Percentiles rank a stretch among this genome's conserved stretches.
phyloP scores from a whole-genome alignment of 30 jellyfish, hydroid and myxozoan species.

The Rhopilema esculentum region DNA sequence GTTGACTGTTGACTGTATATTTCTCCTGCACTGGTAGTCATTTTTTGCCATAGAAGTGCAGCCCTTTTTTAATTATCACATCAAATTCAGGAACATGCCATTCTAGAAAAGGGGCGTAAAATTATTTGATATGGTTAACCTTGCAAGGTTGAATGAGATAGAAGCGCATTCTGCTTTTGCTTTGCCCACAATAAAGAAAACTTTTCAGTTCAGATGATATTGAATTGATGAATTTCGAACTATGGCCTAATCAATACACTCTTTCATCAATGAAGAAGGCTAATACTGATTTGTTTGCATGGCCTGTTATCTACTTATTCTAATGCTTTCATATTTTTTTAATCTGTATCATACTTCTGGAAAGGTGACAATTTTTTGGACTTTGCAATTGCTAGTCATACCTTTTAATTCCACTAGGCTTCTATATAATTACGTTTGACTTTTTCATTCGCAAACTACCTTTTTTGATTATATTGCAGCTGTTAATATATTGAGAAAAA shows the following conservation, averaged over 20 bases:
- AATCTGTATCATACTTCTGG: too few species aligned
- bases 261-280: too few species aligned
- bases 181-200: background rate
- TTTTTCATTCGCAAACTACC: background rate
- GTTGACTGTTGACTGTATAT: slow-evolving; percentile 18
- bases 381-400: too few species aligned
- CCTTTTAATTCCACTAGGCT: background rate
- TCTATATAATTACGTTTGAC: background rate
- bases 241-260: background rate
- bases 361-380: too few species aligned
- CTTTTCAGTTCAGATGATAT: background rate
- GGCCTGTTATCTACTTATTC: too few species aligned
- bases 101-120: background rate
- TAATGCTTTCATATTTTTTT: too few species aligned
- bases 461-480: background rate
- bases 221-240: background rate
- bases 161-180: background rate
- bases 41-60: slow-evolving; percentile 44
- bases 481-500: background rate
- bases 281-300: too few species aligned
- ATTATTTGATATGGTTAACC: too few species aligned
- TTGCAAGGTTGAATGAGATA: background rate
- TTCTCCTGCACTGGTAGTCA: slow-evolving; percentile 18
- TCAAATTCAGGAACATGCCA: slow-evolving; percentile 52
- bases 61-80: slow-evolving; percentile 28